Evolutionary conservation across 2,797 vertebrate species (phyloP), one percentile per base, ranked within the genome.

Genomic region (Ceryle rudis): DNA sequence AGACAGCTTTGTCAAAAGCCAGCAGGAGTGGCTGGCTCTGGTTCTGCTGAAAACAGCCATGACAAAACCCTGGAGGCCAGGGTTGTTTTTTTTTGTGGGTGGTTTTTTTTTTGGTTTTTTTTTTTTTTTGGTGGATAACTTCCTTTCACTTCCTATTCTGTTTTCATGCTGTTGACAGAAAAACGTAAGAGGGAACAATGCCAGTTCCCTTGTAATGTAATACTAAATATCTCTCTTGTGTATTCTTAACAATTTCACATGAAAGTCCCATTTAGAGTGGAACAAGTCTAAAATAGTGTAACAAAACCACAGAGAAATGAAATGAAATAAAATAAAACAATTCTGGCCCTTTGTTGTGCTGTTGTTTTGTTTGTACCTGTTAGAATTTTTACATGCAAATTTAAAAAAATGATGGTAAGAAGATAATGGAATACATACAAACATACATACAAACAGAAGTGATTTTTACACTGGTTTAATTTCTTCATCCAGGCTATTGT

Each of bases 401-500:
- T 22, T 17, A 29, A 6, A 65, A 82, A 73, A 47, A 18, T 1
- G 0, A 20, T 54, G 6, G 5, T 44, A 57, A 61, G 70, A 91
- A 47, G 61, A 51, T 60, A 93, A 33, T 39, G 17, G 18, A 65
- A 51, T 88, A 29, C 18, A 72, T 85, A 8, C 41, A 15, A 41
- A 41, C 41, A 13, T 41, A 44, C 12, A 21, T 46, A 8, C 4
- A 57, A 85, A 29, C 5, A 78, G 13, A 64, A 89, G 12, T 81
- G n/a, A 65, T 83, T 93, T 69, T 96, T 88, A 81, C 17, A 23
- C 18, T 89, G 23, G 29, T 60, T 79, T 60, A 60, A 18, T 84
- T 91, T 61, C 62, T 90, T 91, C 64, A 42, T 90, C 41, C 58
- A 99, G 99, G 99, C 99, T 60, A 95, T 99, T 90, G 99, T 99